Evolutionary conservation across 2,113 vertebrate genomes (phyloP), one percentile per base, ranked within the genome.

Genomic region (Anser brachyrhynchus): DNA sequence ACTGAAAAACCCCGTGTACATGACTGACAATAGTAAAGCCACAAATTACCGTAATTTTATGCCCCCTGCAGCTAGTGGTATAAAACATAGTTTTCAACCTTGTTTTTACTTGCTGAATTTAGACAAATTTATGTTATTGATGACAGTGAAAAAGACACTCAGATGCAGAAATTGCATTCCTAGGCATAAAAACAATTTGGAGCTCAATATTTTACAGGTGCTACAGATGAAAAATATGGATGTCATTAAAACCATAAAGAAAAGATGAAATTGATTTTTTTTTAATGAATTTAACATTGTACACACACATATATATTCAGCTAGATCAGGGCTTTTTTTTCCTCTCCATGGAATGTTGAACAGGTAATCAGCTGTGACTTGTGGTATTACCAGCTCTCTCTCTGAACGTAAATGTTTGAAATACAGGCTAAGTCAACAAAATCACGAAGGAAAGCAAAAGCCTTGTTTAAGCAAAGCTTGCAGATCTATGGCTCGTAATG

Each of bases 41-140:
- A 97, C 92, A 97, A 98, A 98, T 98, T 97, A 98, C 97, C 84
- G 54, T 97, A 97, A 98, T 98, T 98, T 94, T 93, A 95, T 95
- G 94, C 95, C 97, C 94, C 97, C 98, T 93, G 96, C 94, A 69
- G 97, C 92, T 98, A 92, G 84, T 84, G 94, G 94, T 96, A 94
- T 81, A 57, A 97, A 96, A 95, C 93, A 93, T 46, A 94, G 87
- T 96, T 97, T 96, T 90, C 96, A 97, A 97, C 89, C 95, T 97
- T 97, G 97, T 97, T 97, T 97, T 95, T 81, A 95, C 91, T 96
- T 96, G 91, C 31, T 97, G 92, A 94, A 98, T 96, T 95, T 95
- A 96, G 92, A 95, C 93, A 96, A 97, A 97, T 96, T 88, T 90
- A 89, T 94, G 97, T 97, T 97, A 97, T 88, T 97, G 95, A 92